These are phyloP conservation scores for Tenthredo distinguenda DNA, from an alignment of 2,888 invertebrate species.

Conservation along the genomic window DNA sequence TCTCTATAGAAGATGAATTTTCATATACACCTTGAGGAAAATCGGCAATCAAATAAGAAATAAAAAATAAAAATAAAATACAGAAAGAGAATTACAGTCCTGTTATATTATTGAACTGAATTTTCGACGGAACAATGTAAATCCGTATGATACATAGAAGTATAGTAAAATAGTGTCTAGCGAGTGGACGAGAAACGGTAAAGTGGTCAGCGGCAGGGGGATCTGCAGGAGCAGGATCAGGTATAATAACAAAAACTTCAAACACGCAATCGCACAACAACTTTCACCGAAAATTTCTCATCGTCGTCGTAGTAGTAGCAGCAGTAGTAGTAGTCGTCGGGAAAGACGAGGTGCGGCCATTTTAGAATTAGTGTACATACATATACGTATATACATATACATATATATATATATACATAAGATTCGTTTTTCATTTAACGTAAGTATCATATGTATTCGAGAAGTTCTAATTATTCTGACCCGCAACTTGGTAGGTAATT, in stretches of 20 bases:
- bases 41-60: too few relatives aligned
- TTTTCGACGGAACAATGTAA: too few relatives aligned
- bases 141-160: neutral
- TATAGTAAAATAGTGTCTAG: neutral
- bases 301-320: neutral
- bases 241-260: constrained; percentile 39
- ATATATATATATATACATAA: neutral
- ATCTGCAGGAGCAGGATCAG: neutral
- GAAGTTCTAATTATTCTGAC: neutral
- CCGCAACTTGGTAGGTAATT: neutral
- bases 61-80: too few relatives aligned
- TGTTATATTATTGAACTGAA: too few relatives aligned
- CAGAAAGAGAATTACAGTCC: too few relatives aligned
- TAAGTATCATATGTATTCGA: neutral
- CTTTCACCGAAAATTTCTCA: constrained; percentile 53
- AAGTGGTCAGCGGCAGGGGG: neutral
- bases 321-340: neutral
- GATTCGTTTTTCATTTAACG: constrained; percentile 14
- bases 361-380: neutral
- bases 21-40: too few relatives aligned
- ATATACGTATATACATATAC: neutral
- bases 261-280: constrained; percentile 41
- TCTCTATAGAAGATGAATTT: neutral
- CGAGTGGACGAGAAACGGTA: neutral
- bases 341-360: constrained; percentile 1